Conservation (phyloP, 2,797 vertebrate genomes). For the Pangasius sanitwongsei region DNA sequence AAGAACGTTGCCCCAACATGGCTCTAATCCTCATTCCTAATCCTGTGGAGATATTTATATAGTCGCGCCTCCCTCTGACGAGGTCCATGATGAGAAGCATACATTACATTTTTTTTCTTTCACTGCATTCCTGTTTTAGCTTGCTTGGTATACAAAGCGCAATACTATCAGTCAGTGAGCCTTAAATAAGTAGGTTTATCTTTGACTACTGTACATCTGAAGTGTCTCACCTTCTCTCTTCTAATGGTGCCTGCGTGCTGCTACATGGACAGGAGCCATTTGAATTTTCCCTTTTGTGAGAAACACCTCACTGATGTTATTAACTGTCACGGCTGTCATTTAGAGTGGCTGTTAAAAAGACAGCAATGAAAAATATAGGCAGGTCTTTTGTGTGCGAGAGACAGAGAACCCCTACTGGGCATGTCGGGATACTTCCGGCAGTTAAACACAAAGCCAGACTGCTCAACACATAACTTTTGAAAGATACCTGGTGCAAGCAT, state of each 20-base stretch:
- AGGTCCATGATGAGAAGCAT: not conserved
- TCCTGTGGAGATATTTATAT: not conserved
- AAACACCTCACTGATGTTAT: conserved; percentile 58
- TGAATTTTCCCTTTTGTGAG: conserved; percentile 33
- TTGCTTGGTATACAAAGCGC: not conserved
- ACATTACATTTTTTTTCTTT: conserved; percentile 10
- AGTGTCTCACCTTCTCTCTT: conserved; percentile 47
- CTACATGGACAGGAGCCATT: conserved; percentile 59
- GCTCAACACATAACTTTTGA: conserved; percentile 56
- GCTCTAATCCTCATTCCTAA: conserved; percentile 4
- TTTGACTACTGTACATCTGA: conserved; percentile 2
- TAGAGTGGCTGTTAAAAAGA: conserved; percentile 41
- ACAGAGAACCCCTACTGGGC: conserved; percentile 58
- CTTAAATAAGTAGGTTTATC: conserved; percentile 8
- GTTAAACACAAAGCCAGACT: conserved; percentile 60
- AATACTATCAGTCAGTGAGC: not conserved
- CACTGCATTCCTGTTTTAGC: conserved; percentile 20
- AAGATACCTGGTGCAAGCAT: conserved; percentile 44
- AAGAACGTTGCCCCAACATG: not conserved
- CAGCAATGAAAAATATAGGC: conserved; percentile 59
- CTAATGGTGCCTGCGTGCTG: conserved; percentile 56
- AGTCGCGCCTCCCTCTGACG: not conserved
- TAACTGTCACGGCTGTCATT: conserved; percentile 49
- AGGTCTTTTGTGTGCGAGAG: conserved; percentile 57
- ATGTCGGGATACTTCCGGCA: conserved; percentile 48